Evolutionary conservation across 2,113 vertebrate species (phyloP), one percentile per base, ranked within the genome.

Genomic region (Laterallus jamaicensis): DNA sequence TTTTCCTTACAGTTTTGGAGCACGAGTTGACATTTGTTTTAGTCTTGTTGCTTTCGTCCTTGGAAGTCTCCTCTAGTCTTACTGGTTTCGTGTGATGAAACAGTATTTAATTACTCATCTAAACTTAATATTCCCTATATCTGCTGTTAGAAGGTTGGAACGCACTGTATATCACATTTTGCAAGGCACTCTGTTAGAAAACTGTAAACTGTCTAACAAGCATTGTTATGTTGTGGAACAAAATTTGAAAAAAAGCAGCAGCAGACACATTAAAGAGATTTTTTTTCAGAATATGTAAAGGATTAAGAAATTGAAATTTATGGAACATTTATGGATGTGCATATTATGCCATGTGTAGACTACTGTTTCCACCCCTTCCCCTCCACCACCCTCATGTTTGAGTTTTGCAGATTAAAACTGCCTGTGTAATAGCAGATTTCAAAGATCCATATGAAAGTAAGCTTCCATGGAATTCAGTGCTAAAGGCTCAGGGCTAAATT

Each of bases 401-500:
- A 94, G 67, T 20, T 88, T 55, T 96, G 83, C 77, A 92, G 70
- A 82, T 82, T 84, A 42, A 89, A 59, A 52, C 10, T 80, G 86
- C 11, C 88, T 71, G 18, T 82, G 14, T 76, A 96, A 77, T 32
- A 91, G 55, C 32, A 92, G 66, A 84, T 89, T 79, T 94, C 91
- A 88, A 93, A 97, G 71, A 80, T 82, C 35, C 54, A 44, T 40
- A 25, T 92, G 60, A 93, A 88, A 96, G 59, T 78, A 89, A 92
- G 64, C 81, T 91, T 67, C 62, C 74, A n/a, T 82, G 76, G 83
- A 96, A 92, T 92, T 95, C 47, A 93, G 60, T 88, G 77, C 60
- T 96, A 91, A 95, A 93, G 93, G 39, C 73, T 82, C 55, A 93
- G 80, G 82, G 37, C 63, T 96, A 91, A 96, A 92, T 96, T 97